phyloP scores from a whole-genome alignment of 2,113 vertebrate genomes.

The Carettochelys insculpta region DNA sequence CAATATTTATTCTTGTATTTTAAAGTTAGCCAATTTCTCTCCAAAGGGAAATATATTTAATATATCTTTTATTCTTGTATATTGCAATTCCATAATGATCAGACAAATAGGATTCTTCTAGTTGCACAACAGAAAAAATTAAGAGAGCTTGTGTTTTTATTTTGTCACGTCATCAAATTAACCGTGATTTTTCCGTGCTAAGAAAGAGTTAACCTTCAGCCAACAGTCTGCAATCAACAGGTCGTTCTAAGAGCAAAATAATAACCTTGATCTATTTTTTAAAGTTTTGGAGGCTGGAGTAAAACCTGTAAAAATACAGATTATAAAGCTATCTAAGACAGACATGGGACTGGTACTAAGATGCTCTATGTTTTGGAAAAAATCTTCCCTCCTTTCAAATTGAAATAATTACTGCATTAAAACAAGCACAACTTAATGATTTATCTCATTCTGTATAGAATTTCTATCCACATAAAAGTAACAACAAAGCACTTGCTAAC shows the following conservation, averaged over 20 bases:
- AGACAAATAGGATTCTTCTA: constrained; percentile 28
- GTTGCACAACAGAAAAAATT: constrained; percentile 41
- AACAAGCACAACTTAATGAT: constrained; percentile 39
- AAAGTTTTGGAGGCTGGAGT: constrained; percentile 55
- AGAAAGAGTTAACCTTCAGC: constrained; percentile 64
- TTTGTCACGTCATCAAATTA: constrained; percentile 23
- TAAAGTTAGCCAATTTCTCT: constrained; percentile 47
- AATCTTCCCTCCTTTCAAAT: constrained; percentile 58
- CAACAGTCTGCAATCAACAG: constrained; percentile 67
- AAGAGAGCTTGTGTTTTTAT: neutral
- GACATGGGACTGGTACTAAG: constrained; percentile 56
- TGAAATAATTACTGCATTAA: constrained; percentile 44
- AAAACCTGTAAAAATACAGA: constrained; percentile 23
- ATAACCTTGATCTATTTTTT: constrained; percentile 49
- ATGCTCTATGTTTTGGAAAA: constrained; percentile 55
- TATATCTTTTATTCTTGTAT: constrained; percentile 53
- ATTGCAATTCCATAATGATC: constrained; percentile 16
- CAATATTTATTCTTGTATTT: constrained; percentile 52
- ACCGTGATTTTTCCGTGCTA: constrained; percentile 27
- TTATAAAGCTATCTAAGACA: constrained; percentile 36
- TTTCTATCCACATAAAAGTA: constrained; percentile 60
- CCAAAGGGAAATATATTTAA: constrained; percentile 53
- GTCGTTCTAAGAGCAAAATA: constrained; percentile 63
- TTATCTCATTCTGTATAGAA: constrained; percentile 38
- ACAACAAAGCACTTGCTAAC: constrained; percentile 80